A percentile compares a stretch with the other conserved stretches of the same genome.
These are phyloP conservation scores for Holothuria glaberrima DNA, from an alignment of 35 echinoderm and acorn worm species.

Conservation along the genomic window DNA sequence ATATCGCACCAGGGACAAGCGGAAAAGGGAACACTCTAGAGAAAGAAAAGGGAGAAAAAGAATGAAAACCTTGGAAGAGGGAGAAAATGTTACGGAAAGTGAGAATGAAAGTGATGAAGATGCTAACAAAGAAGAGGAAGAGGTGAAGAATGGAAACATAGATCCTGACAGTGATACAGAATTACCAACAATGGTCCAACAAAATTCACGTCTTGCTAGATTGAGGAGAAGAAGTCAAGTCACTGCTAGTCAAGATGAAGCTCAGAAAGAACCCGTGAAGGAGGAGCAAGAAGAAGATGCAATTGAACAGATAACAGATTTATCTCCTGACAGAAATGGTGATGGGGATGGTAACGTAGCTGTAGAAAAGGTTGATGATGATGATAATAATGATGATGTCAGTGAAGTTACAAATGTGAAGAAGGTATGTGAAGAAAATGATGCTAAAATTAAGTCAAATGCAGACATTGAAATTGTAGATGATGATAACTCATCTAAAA, in stretches of 20 bases:
- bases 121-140: neutral
- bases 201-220: neutral
- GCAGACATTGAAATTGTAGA: neutral
- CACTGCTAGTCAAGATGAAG: neutral
- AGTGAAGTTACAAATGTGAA: conserved; percentile 4
- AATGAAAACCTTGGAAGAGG: neutral
- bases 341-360: conserved; percentile 7
- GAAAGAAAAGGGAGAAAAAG: conserved; percentile 23
- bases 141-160: conserved; percentile 10
- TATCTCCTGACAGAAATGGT: neutral
- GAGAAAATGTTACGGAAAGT: conserved; percentile 18
- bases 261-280: neutral
- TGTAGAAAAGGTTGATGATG: conserved; percentile 15
- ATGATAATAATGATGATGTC: conserved; percentile 27
- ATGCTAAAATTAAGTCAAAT: neutral
- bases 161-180: conserved; percentile 47
- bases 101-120: conserved; percentile 42
- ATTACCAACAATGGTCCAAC: conserved; percentile 42
- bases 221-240: conserved; percentile 7
- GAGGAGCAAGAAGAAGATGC: conserved; percentile 37
- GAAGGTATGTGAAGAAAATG: neutral
- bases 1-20: conserved; percentile 62
- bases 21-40: neutral
- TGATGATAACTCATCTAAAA: neutral
- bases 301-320: conserved; percentile 50